phyloP scores from a whole-genome alignment of 2,888 invertebrate genomes.

The Melikaiella ostensackeni region DNA sequence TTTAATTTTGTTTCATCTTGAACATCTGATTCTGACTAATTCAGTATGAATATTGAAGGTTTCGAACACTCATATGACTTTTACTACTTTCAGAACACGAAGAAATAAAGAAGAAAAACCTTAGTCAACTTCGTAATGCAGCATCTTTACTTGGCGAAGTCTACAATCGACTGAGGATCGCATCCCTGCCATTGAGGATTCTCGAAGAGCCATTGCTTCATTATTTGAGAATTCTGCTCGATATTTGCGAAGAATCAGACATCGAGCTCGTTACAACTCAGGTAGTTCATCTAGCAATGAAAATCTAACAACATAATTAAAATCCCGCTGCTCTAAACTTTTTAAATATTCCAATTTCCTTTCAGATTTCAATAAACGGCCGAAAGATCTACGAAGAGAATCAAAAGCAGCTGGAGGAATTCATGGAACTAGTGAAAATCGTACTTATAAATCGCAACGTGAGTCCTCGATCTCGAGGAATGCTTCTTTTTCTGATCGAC shows the following conservation, averaged over 20 bases:
- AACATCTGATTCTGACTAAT: background rate
- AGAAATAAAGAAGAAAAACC: constrained; percentile 54
- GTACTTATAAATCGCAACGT: constrained; percentile 70
- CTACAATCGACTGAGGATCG: constrained; percentile 68
- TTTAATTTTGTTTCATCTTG: background rate
- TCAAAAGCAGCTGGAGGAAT: constrained; percentile 65
- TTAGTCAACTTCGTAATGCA: constrained; percentile 70
- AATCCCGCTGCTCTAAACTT: background rate
- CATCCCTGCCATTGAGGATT: constrained; percentile 61
- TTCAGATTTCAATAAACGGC: constrained; percentile 75
- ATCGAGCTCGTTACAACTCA: constrained; percentile 74
- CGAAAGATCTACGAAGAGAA: constrained; percentile 59
- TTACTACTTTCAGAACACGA: constrained; percentile 57
- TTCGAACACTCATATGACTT: background rate
- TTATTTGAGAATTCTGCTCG: constrained; percentile 75
- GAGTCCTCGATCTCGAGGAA: constrained; percentile 70
- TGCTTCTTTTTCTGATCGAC: constrained; percentile 76
- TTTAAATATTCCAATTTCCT: constrained; percentile 42
- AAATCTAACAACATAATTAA: background rate
- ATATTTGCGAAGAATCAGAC: constrained; percentile 72
- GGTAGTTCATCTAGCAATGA: constrained; percentile 61
- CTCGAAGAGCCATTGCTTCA: constrained; percentile 70
- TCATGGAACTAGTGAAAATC: constrained; percentile 71
- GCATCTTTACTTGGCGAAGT: constrained; percentile 75
- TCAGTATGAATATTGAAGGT: background rate